These are phyloP conservation scores for Rhopalosiphum maidis DNA, from an alignment of 1,140 invertebrate species.

Conservation along the genomic window DNA sequence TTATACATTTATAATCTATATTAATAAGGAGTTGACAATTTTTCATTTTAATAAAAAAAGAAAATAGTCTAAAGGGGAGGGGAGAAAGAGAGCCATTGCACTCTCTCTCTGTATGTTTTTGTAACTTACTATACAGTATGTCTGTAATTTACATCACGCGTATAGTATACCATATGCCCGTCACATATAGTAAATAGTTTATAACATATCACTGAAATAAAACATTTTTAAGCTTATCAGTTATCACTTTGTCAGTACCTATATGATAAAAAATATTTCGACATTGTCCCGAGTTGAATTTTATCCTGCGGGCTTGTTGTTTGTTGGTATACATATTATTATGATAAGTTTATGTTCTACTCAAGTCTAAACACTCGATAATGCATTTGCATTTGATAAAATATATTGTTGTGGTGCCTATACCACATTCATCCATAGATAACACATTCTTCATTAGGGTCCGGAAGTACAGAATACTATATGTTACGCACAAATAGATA, in stretches of 20 bases:
- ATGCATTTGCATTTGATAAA: neutral
- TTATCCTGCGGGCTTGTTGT: neutral
- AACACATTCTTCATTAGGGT: neutral
- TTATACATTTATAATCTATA: too few relatives aligned
- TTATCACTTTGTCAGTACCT: neutral
- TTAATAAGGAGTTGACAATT: too few relatives aligned
- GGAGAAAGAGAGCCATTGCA: neutral
- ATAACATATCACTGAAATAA: neutral
- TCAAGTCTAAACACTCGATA: neutral
- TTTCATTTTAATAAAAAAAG: too few relatives aligned
- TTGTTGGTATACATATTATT: neutral
- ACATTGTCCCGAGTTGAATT: neutral
- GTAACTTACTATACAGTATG: neutral
- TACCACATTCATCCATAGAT: neutral
- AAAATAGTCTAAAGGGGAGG: too few relatives aligned
- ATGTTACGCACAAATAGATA: neutral
- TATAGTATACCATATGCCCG: neutral
- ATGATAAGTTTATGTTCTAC: neutral
- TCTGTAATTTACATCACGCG: neutral
- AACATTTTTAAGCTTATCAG: neutral
- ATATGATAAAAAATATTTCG: neutral
- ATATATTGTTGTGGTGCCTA: neutral
- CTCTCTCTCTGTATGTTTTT: neutral
- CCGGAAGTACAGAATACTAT: neutral
- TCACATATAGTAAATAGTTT: neutral